Conservation (phyloP, 1,140 invertebrate genomes). For the Hermatobates lingyangjiaoensis region DNA sequence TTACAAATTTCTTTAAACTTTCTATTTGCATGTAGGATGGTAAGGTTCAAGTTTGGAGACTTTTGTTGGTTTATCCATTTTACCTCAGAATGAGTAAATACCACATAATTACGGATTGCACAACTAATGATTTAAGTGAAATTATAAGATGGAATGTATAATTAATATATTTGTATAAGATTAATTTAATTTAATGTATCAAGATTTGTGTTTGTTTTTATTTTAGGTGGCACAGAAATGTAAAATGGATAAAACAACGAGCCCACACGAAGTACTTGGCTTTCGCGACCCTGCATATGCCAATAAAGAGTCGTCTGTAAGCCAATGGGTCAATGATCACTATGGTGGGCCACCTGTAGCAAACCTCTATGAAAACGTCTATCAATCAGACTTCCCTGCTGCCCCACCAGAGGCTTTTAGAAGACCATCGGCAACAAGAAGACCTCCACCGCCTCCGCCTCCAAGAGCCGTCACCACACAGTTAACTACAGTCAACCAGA, state of each 20-base stretch:
- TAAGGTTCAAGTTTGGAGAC: too few relatives aligned
- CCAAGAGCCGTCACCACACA: slow-evolving; percentile 61
- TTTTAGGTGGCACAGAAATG: slow-evolving; percentile 70
- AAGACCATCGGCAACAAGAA: slow-evolving; percentile 27
- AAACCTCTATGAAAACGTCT: neutral
- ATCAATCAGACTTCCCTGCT: slow-evolving; percentile 1
- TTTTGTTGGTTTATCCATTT: too few relatives aligned
- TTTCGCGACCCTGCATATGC: slow-evolving; percentile 50
- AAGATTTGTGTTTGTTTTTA: too few relatives aligned
- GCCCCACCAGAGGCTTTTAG: slow-evolving; percentile 20
- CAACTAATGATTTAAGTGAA: too few relatives aligned
- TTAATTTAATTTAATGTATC: too few relatives aligned
- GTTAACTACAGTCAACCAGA: slow-evolving; percentile 28
- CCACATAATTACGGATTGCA: too few relatives aligned
- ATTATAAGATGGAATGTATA: too few relatives aligned
- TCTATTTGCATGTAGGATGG: too few relatives aligned
- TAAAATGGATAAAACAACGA: slow-evolving; percentile 60
- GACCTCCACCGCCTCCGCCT: slow-evolving; percentile 56
- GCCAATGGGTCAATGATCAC: slow-evolving; percentile 73
- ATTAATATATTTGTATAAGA: too few relatives aligned
- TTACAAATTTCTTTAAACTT: too few relatives aligned
- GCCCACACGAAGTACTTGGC: slow-evolving; percentile 75
- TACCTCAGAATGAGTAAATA: too few relatives aligned
- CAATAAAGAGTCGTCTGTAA: slow-evolving; percentile 1
- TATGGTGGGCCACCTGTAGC: slow-evolving; percentile 33